A percentile compares a stretch with the other conserved stretches of the same genome.
These are phyloP conservation scores for Platichthys stellatus DNA, from an alignment of 2,113 vertebrate genomes.

Conservation along the genomic window DNA sequence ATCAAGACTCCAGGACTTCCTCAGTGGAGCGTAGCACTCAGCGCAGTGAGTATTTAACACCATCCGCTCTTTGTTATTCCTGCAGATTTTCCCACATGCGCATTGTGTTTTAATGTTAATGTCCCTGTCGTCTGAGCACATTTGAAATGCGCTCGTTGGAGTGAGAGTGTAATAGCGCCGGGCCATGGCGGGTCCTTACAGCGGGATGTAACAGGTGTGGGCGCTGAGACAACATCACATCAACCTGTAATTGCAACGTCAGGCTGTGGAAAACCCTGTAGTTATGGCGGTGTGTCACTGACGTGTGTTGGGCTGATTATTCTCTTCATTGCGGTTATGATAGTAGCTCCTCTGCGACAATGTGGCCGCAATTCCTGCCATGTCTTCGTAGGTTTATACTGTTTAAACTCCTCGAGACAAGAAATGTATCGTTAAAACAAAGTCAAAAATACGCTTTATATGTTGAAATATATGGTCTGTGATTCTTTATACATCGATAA, in stretches of 20 bases:
- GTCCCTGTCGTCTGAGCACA: not conserved
- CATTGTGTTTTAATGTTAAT: not conserved
- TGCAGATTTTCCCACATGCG: not conserved
- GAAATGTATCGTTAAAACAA: no score
- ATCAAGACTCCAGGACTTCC: conserved; percentile 49
- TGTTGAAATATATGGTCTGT: no score
- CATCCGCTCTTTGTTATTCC: no score
- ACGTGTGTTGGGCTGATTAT: not conserved
- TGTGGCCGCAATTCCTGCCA: not conserved
- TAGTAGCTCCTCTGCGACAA: not conserved
- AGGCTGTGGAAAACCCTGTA: no score
- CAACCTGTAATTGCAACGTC: no score
- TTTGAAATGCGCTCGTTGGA: not conserved
- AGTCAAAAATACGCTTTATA: no score
- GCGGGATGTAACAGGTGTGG: not conserved
- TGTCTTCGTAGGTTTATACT: not conserved
- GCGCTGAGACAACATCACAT: no score
- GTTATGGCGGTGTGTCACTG: not conserved
- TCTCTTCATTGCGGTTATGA: not conserved
- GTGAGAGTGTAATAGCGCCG: not conserved
- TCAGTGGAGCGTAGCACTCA: conserved; percentile 12
- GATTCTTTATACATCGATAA: no score
- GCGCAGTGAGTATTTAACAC: conserved; percentile 47
- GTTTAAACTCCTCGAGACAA: no score
- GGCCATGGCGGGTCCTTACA: not conserved